phyloP scores from a whole-genome alignment of 1,140 invertebrate genomes.

The Probaryconus sp. region DNA sequence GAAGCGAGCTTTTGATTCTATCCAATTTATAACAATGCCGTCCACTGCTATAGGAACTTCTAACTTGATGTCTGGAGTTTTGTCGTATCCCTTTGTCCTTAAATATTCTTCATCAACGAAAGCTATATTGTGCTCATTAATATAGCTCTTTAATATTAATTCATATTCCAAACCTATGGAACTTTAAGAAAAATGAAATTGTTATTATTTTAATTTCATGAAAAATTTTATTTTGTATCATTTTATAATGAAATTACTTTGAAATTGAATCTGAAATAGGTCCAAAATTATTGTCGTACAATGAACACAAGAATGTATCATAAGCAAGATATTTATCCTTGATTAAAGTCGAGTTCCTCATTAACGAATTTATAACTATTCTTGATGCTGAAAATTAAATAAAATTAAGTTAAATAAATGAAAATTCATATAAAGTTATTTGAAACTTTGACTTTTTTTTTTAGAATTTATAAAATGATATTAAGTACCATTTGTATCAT shows the following conservation, averaged over 20 bases:
- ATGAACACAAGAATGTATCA: slow-evolving; percentile 82
- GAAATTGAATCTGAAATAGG: slow-evolving; percentile 86
- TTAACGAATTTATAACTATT: slow-evolving; percentile 79
- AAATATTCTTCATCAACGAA: slow-evolving; percentile 91
- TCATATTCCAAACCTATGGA: slow-evolving; percentile 89
- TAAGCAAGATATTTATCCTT: slow-evolving; percentile 84
- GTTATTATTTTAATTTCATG: slow-evolving; percentile 21
- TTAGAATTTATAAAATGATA: no score
- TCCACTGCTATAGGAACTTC: slow-evolving; percentile 92
- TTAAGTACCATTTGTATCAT: slow-evolving; percentile 54
- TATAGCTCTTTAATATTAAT: slow-evolving; percentile 81
- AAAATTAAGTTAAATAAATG: slow-evolving; percentile 12
- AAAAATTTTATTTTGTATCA: neutral
- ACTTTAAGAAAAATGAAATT: slow-evolving; percentile 72
- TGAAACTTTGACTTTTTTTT: no score
- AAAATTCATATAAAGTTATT: slow-evolving; percentile 15
- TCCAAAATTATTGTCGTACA: slow-evolving; percentile 81
- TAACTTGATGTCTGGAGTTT: slow-evolving; percentile 96
- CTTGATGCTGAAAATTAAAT: slow-evolving; percentile 49
- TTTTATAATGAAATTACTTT: slow-evolving; percentile 78
- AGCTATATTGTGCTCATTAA: slow-evolving; percentile 81
- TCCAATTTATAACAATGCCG: slow-evolving; percentile 94
- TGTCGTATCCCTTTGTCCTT: slow-evolving; percentile 91
- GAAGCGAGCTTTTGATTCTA: slow-evolving; percentile 97
- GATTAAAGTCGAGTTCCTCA: slow-evolving; percentile 86